Evolutionary conservation across 2,888 invertebrate species (phyloP).

Genomic region (Bimastos eiseni): DNA sequence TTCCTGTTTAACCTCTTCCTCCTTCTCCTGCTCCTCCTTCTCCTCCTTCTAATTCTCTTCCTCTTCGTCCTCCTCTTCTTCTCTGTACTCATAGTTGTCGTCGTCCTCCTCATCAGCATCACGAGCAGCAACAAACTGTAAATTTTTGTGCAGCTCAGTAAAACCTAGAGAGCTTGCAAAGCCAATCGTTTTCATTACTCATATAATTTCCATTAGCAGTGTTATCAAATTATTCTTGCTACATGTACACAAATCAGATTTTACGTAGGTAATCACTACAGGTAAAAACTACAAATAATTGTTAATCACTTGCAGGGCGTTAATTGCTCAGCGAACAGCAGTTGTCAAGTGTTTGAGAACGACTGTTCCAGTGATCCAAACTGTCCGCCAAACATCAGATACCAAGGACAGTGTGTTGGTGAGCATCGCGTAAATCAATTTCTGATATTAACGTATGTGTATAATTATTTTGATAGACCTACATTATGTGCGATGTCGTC

Average conservation of each 20-base stretch:
- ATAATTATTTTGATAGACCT: too few species aligned
- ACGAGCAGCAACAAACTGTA: too few species aligned
- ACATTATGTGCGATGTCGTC: too few species aligned
- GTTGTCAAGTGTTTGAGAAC: neutral
- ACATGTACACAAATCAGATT: too few species aligned
- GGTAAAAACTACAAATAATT: too few species aligned
- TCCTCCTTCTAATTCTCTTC: neutral
- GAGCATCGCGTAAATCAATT: neutral
- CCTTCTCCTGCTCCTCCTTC: neutral
- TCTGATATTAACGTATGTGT: too few species aligned
- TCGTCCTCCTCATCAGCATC: neutral
- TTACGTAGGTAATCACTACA: too few species aligned
- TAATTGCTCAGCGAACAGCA: neutral
- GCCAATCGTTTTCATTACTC: neutral
- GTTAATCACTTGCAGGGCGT: neutral
- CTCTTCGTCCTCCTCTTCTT: too few species aligned
- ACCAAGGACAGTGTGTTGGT: neutral
- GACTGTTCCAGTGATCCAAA: neutral
- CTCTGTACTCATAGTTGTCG: too few species aligned
- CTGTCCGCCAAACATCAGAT: neutral
- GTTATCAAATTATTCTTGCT: too few species aligned
- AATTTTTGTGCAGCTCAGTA: neutral
- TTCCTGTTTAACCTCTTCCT: neutral
- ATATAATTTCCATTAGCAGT: neutral
- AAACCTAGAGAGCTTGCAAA: neutral